phyloP scores from a whole-genome alignment of 2,888 invertebrate species.

The Orchestes rusci region DNA sequence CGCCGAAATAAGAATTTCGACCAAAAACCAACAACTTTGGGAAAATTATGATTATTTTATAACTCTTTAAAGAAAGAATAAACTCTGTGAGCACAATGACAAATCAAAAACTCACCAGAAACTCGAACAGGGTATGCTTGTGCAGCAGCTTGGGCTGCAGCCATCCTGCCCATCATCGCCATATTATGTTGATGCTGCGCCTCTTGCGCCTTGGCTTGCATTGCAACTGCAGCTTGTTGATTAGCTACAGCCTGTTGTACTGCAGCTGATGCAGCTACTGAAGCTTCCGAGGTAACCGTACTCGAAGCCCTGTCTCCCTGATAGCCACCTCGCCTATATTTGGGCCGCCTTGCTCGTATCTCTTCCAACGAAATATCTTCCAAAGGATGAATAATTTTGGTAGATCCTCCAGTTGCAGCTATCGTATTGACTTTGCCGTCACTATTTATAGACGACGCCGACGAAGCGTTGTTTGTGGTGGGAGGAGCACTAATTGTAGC shows the following conservation, averaged over 20 bases:
- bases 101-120: constrained; percentile 18
- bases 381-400: constrained; percentile 88
- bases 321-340: constrained; percentile 52
- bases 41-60: too few relatives aligned
- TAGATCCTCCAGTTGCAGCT: constrained; percentile 73
- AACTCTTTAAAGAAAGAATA: too few relatives aligned
- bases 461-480: constrained; percentile 42
- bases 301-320: constrained; percentile 36
- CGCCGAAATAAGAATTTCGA: too few relatives aligned
- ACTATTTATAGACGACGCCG: too few relatives aligned
- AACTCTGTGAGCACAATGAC: too few relatives aligned
- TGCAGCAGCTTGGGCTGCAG: constrained; percentile 20
- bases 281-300: constrained; percentile 36
- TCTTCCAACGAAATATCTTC: constrained; percentile 90
- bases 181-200: constrained; percentile 25
- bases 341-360: constrained; percentile 61
- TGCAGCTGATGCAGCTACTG: constrained; percentile 45
- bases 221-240: constrained; percentile 41
- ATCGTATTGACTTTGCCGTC: constrained; percentile 50
- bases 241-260: constrained; percentile 44
- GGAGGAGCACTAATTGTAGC: constrained; percentile 74
- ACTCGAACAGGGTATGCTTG: constrained; percentile 41
- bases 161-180: constrained; percentile 24
- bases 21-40: too few relatives aligned
- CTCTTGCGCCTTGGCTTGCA: constrained; percentile 42